These are phyloP conservation scores for Luperina nickerlii DNA, from an alignment of 2,888 invertebrate genomes.

Conservation along the genomic window DNA sequence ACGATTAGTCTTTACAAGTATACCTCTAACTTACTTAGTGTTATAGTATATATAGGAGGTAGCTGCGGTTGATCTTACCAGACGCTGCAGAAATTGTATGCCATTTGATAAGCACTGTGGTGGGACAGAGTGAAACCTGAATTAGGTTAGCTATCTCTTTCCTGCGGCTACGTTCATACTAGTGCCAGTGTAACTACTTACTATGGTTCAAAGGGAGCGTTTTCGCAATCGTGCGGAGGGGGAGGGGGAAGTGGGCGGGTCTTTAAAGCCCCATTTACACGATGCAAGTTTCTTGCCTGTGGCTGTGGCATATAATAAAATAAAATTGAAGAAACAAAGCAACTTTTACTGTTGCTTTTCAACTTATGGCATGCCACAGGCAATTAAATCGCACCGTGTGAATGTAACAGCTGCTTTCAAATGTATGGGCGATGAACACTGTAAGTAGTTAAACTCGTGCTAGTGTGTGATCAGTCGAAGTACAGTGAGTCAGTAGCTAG, in stretches of 20 bases:
- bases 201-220: not conserved
- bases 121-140: not conserved
- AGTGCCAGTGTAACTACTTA: conserved; percentile 6
- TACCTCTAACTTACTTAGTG: not conserved
- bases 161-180: conserved; percentile 22
- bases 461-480: conserved; percentile 33
- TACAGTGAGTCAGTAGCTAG: conserved; percentile 57
- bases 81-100: not conserved
- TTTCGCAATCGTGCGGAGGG: not conserved
- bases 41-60: conserved; percentile 23
- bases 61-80: conserved; percentile 29
- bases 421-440: not conserved
- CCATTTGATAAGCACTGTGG: conserved; percentile 16
- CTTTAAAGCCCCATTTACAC: not conserved
- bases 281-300: not conserved
- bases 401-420: not conserved
- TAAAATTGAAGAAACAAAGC: too few species aligned
- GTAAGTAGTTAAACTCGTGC: not conserved
- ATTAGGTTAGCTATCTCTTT: not conserved
- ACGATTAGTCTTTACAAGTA: not conserved
- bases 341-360: not conserved
- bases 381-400: not conserved
- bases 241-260: not conserved
- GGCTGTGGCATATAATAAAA: too few species aligned
- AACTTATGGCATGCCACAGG: not conserved